Conservation (phyloP, 2,113 vertebrate species). For the Bucco capensis region DNA sequence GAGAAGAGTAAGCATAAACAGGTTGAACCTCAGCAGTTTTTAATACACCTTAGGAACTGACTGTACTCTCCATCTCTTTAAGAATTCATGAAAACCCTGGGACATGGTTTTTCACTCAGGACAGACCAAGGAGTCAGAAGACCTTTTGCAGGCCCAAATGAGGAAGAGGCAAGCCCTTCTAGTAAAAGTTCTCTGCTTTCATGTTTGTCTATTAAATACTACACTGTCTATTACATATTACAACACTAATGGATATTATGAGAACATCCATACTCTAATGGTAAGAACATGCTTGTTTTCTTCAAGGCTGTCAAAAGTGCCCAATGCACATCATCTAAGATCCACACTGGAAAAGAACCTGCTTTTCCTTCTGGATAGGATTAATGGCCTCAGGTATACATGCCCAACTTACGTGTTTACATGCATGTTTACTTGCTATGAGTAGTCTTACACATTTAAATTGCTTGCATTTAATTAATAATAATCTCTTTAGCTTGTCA, state of each 20-base stretch:
- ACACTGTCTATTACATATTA: neutral
- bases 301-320: neutral
- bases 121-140: neutral
- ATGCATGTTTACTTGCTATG: too few species aligned
- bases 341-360: neutral
- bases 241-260: neutral
- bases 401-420: too few species aligned
- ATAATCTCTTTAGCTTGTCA: neutral
- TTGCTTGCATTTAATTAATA: neutral
- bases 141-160: neutral
- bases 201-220: neutral
- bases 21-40: neutral
- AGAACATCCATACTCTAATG: neutral
- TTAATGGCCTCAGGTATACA: neutral
- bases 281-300: neutral
- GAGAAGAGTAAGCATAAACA: neutral
- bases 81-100: neutral
- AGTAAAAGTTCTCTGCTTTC: neutral
- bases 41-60: neutral
- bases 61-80: neutral
- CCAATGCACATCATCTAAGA: neutral
- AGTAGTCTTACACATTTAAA: neutral
- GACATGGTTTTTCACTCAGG: neutral
- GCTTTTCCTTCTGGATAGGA: neutral
- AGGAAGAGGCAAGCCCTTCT: neutral